Evolutionary conservation across 2,888 invertebrate genomes (phyloP), one percentile per base, ranked within the genome.

Genomic region (Lithophane semibrunnea): DNA sequence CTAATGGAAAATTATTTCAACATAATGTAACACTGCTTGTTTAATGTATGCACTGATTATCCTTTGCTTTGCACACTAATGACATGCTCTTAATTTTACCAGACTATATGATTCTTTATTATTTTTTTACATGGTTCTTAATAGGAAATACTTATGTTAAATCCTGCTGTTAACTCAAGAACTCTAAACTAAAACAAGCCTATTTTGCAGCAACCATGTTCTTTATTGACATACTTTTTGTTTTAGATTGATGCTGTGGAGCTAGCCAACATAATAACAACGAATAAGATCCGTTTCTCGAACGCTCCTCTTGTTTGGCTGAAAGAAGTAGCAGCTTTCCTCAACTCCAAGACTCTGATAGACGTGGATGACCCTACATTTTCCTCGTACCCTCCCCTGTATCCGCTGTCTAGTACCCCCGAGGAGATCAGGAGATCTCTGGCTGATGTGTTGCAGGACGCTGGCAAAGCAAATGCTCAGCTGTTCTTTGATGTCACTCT

Each of bases 401-500:
- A 97, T 91, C 98, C 98, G 0, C 88, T 97, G 63, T 97, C 94
- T 85, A 93, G 96, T 71, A 94, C 97, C 71, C 97, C 97, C 18
- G 92, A 92, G 54, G 93, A 96, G 44, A 90, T 97, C 42, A 95
- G 94, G 75, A 92, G 89, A 21, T 91, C 92, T 61, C 89, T 97
- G 72, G 95, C 97, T 71, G 95, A 92, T 88, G 95, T 97, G 0
- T 88, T 98, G 1, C 95, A 97, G 63, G 97, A 97, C 73, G 97
- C 97, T 13, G 98, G 98, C 0, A 97, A 97, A 83, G 95, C 97
- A 10, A 98, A 97, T 85, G 93, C 97, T 10, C 97, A 98, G 89
- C 93, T 98, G 85, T 98, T 98, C 93, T 98, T 97, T 89, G 98
- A 98, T 92, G 97, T 97, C 49, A 97, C 98, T 56, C 94, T 98